phyloP scores from a whole-genome alignment of 2,888 invertebrate genomes.

The Drosophila picticornis region DNA sequence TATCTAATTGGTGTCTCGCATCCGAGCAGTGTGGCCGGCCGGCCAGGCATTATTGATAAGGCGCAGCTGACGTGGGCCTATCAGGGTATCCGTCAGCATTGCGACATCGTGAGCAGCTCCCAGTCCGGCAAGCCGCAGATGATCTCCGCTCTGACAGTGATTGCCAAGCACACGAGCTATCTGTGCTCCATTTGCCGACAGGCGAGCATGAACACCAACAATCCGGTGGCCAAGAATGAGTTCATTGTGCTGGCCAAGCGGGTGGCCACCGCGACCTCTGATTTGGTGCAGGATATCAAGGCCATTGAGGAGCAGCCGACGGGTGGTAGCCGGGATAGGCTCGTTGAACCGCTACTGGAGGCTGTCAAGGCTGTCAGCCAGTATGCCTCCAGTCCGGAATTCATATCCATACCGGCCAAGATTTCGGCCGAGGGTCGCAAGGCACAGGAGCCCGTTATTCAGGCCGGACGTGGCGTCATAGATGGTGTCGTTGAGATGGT shows the following conservation, averaged over 20 bases:
- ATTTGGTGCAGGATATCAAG: constrained; percentile 97
- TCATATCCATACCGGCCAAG: constrained; percentile 95
- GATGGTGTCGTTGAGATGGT: constrained; percentile 97
- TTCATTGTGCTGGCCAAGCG: constrained; percentile 99
- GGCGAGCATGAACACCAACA: constrained; percentile 95
- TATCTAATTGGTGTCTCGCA: constrained; percentile 98
- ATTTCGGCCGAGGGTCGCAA: constrained; percentile 93
- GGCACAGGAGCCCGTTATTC: constrained; percentile 94
- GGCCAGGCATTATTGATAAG: constrained; percentile 95
- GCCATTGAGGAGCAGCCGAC: constrained; percentile 93
- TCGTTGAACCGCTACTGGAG: constrained; percentile 93
- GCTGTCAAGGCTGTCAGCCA: constrained; percentile 96
- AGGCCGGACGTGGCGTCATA: constrained; percentile 91
- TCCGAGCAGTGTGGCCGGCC: constrained; percentile 94
- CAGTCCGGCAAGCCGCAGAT: constrained; percentile 93
- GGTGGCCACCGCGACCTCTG: constrained; percentile 97
- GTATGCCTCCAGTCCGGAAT: constrained; percentile 97
- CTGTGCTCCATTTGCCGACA: constrained; percentile 97
- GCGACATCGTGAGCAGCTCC: constrained; percentile 90
- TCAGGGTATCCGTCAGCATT: constrained; percentile 95
- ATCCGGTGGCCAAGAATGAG: constrained; percentile 96
- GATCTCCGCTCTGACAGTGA: constrained; percentile 95
- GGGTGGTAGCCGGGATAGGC: constrained; percentile 90
- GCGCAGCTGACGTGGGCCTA: constrained; percentile 94
- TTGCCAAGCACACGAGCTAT: constrained; percentile 98